phyloP scores from a whole-genome alignment of 1,140 invertebrate species.

The Planococcus citri region DNA sequence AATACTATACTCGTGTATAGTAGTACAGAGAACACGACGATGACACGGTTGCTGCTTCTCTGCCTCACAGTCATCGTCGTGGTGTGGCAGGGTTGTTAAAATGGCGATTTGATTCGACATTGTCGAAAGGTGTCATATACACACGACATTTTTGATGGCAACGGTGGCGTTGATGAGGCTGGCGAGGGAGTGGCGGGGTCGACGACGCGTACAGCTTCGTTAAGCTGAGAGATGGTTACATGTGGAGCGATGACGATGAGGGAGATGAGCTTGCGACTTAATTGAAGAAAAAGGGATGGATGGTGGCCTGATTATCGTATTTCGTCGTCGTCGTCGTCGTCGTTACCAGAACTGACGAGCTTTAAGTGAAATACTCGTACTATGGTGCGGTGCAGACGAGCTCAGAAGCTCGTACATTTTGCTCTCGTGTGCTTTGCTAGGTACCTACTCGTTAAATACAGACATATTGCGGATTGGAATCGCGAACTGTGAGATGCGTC shows the following conservation, averaged over 20 bases:
- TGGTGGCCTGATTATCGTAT: background rate
- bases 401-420: too few species aligned
- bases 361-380: background rate
- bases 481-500: background rate
- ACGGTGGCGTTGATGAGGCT: too few species aligned
- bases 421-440: too few species aligned
- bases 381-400: background rate
- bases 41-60: background rate
- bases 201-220: too few species aligned
- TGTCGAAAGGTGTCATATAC: background rate
- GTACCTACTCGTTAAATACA: too few species aligned
- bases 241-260: too few species aligned
- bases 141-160: background rate
- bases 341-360: too few species aligned
- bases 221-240: background rate
- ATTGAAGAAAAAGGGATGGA: background rate
- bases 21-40: too few species aligned
- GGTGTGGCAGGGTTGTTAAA: background rate
- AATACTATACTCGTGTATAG: too few species aligned
- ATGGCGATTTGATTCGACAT: constrained; percentile 4
- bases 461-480: too few species aligned
- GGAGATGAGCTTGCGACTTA: background rate
- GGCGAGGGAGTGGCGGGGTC: too few species aligned
- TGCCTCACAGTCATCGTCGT: too few species aligned
- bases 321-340: background rate